A percentile compares a stretch with the other conserved stretches of the same genome.
Evolutionary conservation across 2,888 invertebrate species (phyloP).

Genomic region (Cantharis flavilabris): DNA sequence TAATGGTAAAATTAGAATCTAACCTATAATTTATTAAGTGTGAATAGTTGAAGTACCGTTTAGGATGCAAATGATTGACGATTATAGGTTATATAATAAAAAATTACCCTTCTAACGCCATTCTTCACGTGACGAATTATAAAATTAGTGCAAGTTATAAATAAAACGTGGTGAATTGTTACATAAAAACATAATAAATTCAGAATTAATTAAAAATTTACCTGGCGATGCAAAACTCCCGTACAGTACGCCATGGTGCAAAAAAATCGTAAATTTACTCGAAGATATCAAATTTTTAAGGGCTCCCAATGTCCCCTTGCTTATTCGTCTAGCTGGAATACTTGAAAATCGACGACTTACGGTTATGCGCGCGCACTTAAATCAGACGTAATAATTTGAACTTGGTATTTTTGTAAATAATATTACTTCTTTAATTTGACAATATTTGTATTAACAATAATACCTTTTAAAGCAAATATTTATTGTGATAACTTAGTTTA

Average conservation of each 20-base stretch:
- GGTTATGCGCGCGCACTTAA: not conserved
- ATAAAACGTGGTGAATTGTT: not conserved
- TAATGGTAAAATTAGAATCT: not conserved
- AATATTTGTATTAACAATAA: not conserved
- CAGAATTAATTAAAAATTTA: conserved; percentile 49
- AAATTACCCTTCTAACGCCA: conserved; percentile 11
- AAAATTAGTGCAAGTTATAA: not conserved
- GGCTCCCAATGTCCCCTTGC: not conserved
- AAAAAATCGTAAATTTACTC: conserved; percentile 6
- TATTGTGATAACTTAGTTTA: not conserved
- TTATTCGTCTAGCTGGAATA: not conserved
- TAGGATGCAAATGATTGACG: not conserved
- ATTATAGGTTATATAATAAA: conserved; percentile 4
- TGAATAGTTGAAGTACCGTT: not conserved
- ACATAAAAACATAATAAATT: not conserved
- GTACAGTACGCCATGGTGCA: conserved; percentile 76
- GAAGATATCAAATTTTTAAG: not conserved
- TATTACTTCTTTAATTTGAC: not conserved
- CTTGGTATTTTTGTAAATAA: not conserved
- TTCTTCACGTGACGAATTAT: conserved; percentile 16
- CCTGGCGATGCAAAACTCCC: conserved; percentile 78
- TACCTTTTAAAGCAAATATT: not conserved
- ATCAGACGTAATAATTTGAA: not conserved
- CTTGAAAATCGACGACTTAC: not conserved
- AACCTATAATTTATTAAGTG: not conserved